A percentile compares a stretch with the other conserved stretches of the same genome.
Evolutionary conservation across 37 sponge, comb jelly and placozoan species (phyloP).

Genomic region (Bolinopsis microptera): DNA sequence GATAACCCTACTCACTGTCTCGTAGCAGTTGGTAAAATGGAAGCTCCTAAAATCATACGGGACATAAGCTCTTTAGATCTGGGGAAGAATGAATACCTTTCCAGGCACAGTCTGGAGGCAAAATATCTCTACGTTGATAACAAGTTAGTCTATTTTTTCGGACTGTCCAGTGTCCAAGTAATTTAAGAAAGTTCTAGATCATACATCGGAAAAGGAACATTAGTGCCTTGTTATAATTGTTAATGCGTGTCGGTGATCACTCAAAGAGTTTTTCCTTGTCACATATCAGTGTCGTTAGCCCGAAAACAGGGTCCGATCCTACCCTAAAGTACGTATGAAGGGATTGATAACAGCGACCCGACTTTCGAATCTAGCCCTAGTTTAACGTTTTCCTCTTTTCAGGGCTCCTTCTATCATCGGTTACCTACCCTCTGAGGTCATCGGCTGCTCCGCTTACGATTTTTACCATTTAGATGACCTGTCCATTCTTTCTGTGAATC

Average conservation of each 20-base stretch:
- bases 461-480: slow-evolving; percentile 57
- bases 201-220: no score
- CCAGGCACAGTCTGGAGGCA: slow-evolving; percentile 45
- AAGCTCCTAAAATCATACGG: slow-evolving; percentile 46
- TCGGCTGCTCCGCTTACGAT: slow-evolving; percentile 60
- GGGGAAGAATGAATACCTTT: slow-evolving; percentile 59
- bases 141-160: slow-evolving; percentile 27
- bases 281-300: background rate
- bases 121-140: slow-evolving; percentile 63
- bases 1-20: slow-evolving; percentile 62
- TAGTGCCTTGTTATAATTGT: background rate
- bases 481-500: slow-evolving; percentile 61
- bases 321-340: background rate
- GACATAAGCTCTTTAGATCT: slow-evolving; percentile 58
- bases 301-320: background rate
- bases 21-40: slow-evolving; percentile 60
- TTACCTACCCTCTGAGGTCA: slow-evolving; percentile 52
- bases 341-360: background rate
- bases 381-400: background rate
- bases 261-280: background rate
- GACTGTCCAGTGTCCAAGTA: background rate
- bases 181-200: background rate
- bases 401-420: slow-evolving; percentile 54
- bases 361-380: background rate
- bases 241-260: background rate